Evolutionary conservation across 2,888 invertebrate genomes (phyloP).

Genomic region (Orthosia incerta): DNA sequence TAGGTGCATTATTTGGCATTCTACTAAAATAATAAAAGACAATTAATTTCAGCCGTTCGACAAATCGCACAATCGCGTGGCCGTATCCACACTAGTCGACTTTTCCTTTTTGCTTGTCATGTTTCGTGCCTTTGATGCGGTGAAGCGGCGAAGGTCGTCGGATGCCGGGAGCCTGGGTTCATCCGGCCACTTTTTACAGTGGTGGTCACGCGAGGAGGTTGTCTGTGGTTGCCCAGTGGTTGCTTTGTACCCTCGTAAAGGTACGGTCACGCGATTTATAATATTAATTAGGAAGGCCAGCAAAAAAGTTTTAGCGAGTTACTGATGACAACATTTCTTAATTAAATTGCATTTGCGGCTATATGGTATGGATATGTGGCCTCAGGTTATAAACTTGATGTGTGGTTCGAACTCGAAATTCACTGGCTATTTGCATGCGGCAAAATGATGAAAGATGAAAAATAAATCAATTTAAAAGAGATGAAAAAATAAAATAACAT

Average conservation of each 20-base stretch:
- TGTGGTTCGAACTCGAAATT: neutral
- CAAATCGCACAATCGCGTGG: conserved; percentile 21
- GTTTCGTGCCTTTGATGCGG: conserved; percentile 46
- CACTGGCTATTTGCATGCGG: neutral
- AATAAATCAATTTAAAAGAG: neutral
- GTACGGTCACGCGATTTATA: conserved; percentile 16
- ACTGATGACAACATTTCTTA: neutral
- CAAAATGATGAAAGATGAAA: neutral
- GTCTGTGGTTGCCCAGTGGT: conserved; percentile 37
- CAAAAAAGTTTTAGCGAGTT: neutral
- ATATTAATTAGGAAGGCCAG: conserved; percentile 11
- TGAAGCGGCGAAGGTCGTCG: conserved; percentile 26
- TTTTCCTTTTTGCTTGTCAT: conserved; percentile 7
- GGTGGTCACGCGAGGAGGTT: conserved; percentile 30
- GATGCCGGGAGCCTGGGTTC: conserved; percentile 7
- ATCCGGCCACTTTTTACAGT: conserved; percentile 29
- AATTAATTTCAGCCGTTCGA: neutral
- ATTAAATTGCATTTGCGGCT: neutral
- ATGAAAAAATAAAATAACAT: no score
- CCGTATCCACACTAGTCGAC: neutral
- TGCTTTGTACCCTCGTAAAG: conserved; percentile 37
- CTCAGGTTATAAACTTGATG: neutral
- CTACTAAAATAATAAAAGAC: no score
- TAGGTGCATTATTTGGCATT: no score
- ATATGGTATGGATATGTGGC: neutral